Evolutionary conservation across 2,888 invertebrate genomes (phyloP), one percentile per base, ranked within the genome.

Genomic region (Drosophila emarginata): DNA sequence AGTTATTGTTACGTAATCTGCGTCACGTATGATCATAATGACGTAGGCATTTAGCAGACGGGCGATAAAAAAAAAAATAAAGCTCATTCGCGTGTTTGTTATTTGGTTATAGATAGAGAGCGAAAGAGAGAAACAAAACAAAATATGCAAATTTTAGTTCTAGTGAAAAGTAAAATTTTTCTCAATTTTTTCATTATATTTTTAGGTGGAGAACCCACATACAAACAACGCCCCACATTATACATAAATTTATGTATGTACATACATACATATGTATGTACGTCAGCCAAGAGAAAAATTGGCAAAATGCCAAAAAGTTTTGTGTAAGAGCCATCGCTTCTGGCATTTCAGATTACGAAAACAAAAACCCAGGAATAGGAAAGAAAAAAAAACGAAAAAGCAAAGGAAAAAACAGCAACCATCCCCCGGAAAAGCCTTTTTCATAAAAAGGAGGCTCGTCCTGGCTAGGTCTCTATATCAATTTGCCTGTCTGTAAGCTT

Each of bases 391-490:
- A 45, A 18, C 12, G 39, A 54, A 32, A 18, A 40, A 28, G 21
- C 14, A 7, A 28, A 54, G 18, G 12, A 15, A 54, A 32, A 18
- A 15, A 4, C 14, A 2, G 40, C 11, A 3, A 23, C 1, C 62
- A 76, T 64, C 66, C 64, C 62, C 61, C 63, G 23, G 7, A 54
- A 76, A 15, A 62, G 37, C 58, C 18, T 12, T 21, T 18, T 45
- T 45, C 11, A 21, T 6, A 36, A 63, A 64, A 87, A 87, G 87
- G 82, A 83, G 82, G 82, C 82, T 83, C 87, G 82, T 83, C 82
- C 87, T 83, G 85, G 72, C 45, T 21, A 51, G 70, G 63, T 59
- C 53, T 56, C 18, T 12, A 11, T 32, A 6, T 53, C 2, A 28
- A 50, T 58, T 26, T 54, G 18, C 21, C n/a, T 7, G 5, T 53